Evolutionary conservation across 1,140 invertebrate species (phyloP), one percentile per base, ranked within the genome.

Genomic region (Dinothrombium tinctorium): DNA sequence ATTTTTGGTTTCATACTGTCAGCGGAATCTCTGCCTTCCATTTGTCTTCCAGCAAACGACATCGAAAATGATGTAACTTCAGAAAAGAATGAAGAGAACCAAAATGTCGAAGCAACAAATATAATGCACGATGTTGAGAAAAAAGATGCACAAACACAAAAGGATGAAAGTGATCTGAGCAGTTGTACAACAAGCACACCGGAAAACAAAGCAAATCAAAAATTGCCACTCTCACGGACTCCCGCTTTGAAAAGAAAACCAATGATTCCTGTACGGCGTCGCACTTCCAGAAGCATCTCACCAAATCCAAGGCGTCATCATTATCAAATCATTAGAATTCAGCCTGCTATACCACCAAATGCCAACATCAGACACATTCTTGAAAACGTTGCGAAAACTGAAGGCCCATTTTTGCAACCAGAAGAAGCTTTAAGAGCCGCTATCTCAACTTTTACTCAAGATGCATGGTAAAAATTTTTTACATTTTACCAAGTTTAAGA

Each of bases 391-490:
- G 44, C 38, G 14, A 33, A 40, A 42, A 45, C 39, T 9, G 46
- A 47, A 38, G 46, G 63, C 36, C 60, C 61, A 12, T 58, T 61
- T 42, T 68, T 66, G 4, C 71, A 72, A 50, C 67, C 71, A 1
- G 67, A 69, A 25, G 66, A 68, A n/a, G 65, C 65, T 5, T 50
- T 76, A 2, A 59, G 65, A 7, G 67, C 70, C 33, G 69, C 69
- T 22, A 62, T 76, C 41, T 51, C 62, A 40, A 69, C 77, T 44
- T 54, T 82, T 21, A 69, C 72, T 48, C 69, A 66, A 21, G 62
- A 72, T 47, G 78, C 83, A 49, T 89, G 82, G 71, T 72, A 54
- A 53, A 57, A 53, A 39, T 3, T 19, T 3, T 15, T 12, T 39
- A 20, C 14, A 9, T 29, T 19, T 45, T 41, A 21, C 22, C 2